A percentile compares a stretch with the other conserved stretches of the same genome.
phyloP scores from a whole-genome alignment of 2,888 invertebrate species.

The Pherbina coryleti region DNA sequence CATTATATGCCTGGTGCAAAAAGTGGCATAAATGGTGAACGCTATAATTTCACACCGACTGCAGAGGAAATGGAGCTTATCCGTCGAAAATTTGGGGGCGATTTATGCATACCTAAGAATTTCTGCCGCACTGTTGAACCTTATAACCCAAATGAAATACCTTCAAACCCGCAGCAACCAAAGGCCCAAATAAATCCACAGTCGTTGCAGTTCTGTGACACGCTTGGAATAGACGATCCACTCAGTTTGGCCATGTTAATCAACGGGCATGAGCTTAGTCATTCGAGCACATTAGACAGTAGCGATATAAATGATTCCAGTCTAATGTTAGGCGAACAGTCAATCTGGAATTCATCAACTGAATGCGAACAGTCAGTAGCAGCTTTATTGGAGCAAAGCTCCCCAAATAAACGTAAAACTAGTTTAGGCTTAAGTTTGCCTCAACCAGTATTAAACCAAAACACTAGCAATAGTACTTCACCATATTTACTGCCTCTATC shows the following conservation, averaged over 20 bases:
- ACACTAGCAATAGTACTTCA: neutral
- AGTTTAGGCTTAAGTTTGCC: conserved; percentile 57
- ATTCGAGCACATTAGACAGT: conserved; percentile 54
- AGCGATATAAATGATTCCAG: conserved; percentile 49
- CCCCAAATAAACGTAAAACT: conserved; percentile 60
- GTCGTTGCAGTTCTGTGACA: conserved; percentile 77
- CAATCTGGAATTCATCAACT: conserved; percentile 49
- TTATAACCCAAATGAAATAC: conserved; percentile 69
- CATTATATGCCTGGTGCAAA: conserved; percentile 86
- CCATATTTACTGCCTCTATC: neutral
- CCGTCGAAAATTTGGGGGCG: conserved; percentile 74
- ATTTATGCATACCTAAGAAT: conserved; percentile 80
- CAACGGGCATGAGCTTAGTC: conserved; percentile 68
- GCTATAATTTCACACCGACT: conserved; percentile 75
- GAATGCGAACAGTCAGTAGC: conserved; percentile 26
- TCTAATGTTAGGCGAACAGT: conserved; percentile 12
- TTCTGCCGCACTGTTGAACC: conserved; percentile 83
- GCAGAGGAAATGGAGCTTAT: conserved; percentile 79
- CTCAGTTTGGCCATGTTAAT: conserved; percentile 74
- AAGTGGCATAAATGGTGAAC: conserved; percentile 71
- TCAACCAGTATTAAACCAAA: conserved; percentile 49
- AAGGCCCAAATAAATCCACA: conserved; percentile 77
- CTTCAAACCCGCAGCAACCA: conserved; percentile 69
- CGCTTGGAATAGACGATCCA: conserved; percentile 85
- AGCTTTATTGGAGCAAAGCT: conserved; percentile 33